Base-by-base conservation (phyloP, 2,113 vertebrate genomes). In the Fukomys damarensis region DNA sequence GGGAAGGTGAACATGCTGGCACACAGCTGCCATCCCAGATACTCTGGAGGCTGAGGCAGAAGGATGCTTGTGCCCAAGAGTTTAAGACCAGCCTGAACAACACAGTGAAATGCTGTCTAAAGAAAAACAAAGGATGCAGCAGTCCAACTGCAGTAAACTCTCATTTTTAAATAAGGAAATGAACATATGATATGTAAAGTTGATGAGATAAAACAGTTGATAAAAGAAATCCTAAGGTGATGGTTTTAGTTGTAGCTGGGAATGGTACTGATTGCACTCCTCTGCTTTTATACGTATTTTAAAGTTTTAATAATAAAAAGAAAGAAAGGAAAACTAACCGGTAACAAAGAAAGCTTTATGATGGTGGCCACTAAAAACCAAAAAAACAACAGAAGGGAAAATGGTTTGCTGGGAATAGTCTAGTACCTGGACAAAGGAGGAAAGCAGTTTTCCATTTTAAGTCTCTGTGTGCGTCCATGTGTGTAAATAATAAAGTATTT, bases 141-240 rank as follows among this genome's bases (percentile, higher is more conserved):
- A 72, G 16, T 52, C 14, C 52, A 41, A 92, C 66, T 89, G 43
- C 74, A 30, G 20, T n/a, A 92, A 84, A 87, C 12, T 58, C n/a
- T 97, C 52, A 76, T 63, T 96, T 79, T 95, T 72, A 46, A 95
- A 58, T 20, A 90, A 13, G 22, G 49, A 94, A 91, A 94, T 85
- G 13, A 79, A 96, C 4, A 82, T 26, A 76, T 16, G 56, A 32
- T 54, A 79, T 26, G 58, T 86, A 5, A 85, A 52, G 9, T 7
- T 38, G 52, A 86, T 65, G 70, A 82, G 14, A 32, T 26, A 49
- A 72, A 89, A 61, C 0, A 65, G 72, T 3, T 46, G 38, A 20
- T 11, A 43, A 89, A 32, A 66, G 35, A 52, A 24, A 43, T 58
- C 43, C 85, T 28, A 13, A 38, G 1, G 5, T 66, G 90, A 80